Evolutionary conservation across 2,797 vertebrate species (phyloP).

Genomic region (Crax fasciolata): DNA sequence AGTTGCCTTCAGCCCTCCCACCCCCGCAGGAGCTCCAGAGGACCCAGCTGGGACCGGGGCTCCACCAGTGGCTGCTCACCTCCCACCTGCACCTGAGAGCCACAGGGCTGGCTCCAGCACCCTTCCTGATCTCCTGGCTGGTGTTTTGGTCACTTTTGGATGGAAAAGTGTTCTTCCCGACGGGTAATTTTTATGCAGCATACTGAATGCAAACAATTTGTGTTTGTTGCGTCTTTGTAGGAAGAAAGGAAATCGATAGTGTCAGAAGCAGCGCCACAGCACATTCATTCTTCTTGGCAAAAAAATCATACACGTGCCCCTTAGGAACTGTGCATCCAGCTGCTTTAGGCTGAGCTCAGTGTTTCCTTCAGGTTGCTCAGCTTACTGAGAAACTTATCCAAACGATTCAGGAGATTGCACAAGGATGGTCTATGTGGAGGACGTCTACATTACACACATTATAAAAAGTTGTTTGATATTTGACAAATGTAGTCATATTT

Average conservation of each 20-base stretch:
- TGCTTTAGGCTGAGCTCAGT: neutral
- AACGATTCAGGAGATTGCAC: neutral
- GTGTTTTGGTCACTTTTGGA: neutral
- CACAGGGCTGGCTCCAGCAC: neutral
- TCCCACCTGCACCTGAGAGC: neutral
- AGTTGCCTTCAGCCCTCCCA: neutral
- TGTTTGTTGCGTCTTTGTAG: neutral
- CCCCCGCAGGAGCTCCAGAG: neutral
- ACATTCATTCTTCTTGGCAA: neutral
- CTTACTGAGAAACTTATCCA: neutral
- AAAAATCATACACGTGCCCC: neutral
- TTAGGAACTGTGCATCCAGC: neutral
- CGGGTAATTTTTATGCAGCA: neutral
- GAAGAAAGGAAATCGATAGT: neutral
- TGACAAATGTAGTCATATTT: neutral
- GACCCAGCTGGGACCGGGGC: neutral
- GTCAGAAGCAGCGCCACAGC: neutral
- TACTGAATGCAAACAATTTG: neutral
- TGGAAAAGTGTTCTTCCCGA: neutral
- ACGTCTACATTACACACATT: neutral
- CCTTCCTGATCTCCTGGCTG: neutral
- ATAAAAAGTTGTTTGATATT: neutral
- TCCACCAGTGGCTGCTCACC: neutral
- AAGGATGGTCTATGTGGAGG: neutral
- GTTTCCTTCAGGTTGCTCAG: neutral